These are phyloP conservation scores for Sphaeramia orbicularis DNA, from an alignment of 2,797 vertebrate genomes.

Conservation along the genomic window DNA sequence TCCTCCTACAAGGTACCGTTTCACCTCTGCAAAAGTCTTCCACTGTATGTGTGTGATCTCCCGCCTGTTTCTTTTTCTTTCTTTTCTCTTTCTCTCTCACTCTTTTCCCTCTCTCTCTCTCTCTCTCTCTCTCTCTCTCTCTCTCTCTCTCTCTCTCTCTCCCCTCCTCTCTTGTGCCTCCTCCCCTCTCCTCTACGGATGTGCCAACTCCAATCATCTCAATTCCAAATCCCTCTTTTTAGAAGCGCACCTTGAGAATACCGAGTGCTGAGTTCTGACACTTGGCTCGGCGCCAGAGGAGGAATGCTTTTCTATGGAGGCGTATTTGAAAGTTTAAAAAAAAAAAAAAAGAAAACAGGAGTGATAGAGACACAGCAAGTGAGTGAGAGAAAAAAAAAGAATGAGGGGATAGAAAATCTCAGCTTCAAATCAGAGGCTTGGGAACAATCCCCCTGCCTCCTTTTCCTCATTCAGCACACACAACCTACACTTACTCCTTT, in stretches of 20 bases:
- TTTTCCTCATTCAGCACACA: slow-evolving; percentile 33
- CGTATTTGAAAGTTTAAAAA: slow-evolving; percentile 60
- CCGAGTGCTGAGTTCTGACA: slow-evolving; percentile 74
- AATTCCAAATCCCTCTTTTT: slow-evolving; percentile 76
- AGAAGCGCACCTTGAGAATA: slow-evolving; percentile 77
- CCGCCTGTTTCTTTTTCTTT: slow-evolving; percentile 20
- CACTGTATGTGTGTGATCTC: slow-evolving; percentile 42
- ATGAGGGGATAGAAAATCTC: slow-evolving; percentile 32
- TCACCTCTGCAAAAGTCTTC: slow-evolving; percentile 44
- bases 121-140: slow-evolving; percentile 7
- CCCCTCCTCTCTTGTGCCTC: not conserved
- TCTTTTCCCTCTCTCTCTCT: not conserved
- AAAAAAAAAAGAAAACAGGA: not conserved
- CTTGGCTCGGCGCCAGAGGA: slow-evolving; percentile 62
- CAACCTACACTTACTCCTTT: slow-evolving; percentile 31
- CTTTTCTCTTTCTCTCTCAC: slow-evolving; percentile 3
- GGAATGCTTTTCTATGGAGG: slow-evolving; percentile 57
- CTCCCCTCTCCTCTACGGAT: slow-evolving; percentile 40
- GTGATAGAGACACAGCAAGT: slow-evolving; percentile 48
- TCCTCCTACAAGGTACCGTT: slow-evolving; percentile 93
- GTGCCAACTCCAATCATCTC: slow-evolving; percentile 80
- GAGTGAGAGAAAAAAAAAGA: slow-evolving; percentile 20
- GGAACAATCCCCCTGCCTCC: slow-evolving; percentile 37
- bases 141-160: slow-evolving; percentile 5
- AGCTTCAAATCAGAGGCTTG: slow-evolving; percentile 39